Evolutionary conservation across 2,797 vertebrate genomes (phyloP), one percentile per base, ranked within the genome.

Genomic region (Halcyon badia): DNA sequence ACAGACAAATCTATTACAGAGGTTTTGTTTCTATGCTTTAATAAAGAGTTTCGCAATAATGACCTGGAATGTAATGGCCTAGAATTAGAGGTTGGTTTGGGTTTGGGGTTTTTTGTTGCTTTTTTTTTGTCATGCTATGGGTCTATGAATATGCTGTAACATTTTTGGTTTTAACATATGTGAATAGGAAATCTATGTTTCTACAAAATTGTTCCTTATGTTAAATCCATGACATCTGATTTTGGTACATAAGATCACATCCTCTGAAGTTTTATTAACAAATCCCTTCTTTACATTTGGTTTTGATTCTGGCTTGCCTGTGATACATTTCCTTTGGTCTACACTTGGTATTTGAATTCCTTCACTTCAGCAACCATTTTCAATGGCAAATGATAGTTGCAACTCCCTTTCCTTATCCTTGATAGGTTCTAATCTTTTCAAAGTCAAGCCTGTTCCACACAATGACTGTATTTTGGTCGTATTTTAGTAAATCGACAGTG

Each of bases 121-220:
- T 18, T 56, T 12, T 10, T 15, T 10, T 73, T 30, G 1, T 26
- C 19, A n/a, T 16, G 15, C 24, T 42, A 31, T 33, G 4, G 4
- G 17, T 33, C 28, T 60, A 28, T 39, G 11, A 54, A 26, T 39
- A 54, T 18, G 4, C 28, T 64, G 65, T 48, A 41, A 20, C 18
- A 1, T 2, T 84, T 87, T 30, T 8, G 1, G 0, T 20, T 51
- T 87, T 71, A 37, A 26, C 4, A 11, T 24, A 4, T 2, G 1
- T 33, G 28, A 77, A 54, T n/a, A 66, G 10, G 10, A 54, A 69
- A 71, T 9, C 18, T 62, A 11, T 7, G 49, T 65, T 78, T 42
- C 14, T 62, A 44, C 8, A n/a, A 61, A 48, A 13, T 2, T 26
- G 10, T 66, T 58, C 3, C 16, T 49, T 46, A 37, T 1, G 1